Evolutionary conservation across 30 jellyfish, hydroid and myxozoan genomes (phyloP), one percentile per base, ranked within the genome.

Genomic region (Pelagia noctiluca): DNA sequence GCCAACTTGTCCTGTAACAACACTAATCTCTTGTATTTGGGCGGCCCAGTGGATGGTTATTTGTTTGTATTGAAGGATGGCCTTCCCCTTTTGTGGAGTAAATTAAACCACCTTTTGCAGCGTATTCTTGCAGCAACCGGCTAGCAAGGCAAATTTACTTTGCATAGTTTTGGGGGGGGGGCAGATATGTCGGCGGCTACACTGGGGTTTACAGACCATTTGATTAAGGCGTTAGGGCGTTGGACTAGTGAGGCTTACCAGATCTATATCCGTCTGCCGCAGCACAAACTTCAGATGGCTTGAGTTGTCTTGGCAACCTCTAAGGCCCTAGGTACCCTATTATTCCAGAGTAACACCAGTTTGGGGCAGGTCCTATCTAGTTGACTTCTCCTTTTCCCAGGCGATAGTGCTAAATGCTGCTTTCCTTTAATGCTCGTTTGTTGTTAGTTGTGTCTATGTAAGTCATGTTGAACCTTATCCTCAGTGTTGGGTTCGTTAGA

Each of bases 161-260:
- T 42, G 57, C 57, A 42, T 42, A 42, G 57, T 16, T 42, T 42
- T 42, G 12, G 57, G 12, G 16, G 8, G 16, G 57, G 12, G 16
- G 57, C 16, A 16, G 57, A 8, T 16, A 42, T 16, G 16, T 4
- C 57, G 8, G 57, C 57, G 16, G 57, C 57, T 42, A 4, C 57
- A 10, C 68, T 52, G 25, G 68, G 68, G 5, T 52, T 52, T 29
- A 24, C 68, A 52, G 68, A 52, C 22, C 68, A 52, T 52, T 52
- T 52, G 25, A 52, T 52, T 2, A 52, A 52, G 25, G 68, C 68
- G 29, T n/a, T 3, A n/a, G 68, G 68, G 5, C 12, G 25, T 3
- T 52, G 68, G 68, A 10, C 68, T n/a, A 52, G 68, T 52, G 68
- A 3, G 12, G 68, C 68, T 5, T 52, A 52, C 25, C 68, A 3